Conservation (phyloP, 2,113 vertebrate genomes). For the Mellivora capensis region DNA sequence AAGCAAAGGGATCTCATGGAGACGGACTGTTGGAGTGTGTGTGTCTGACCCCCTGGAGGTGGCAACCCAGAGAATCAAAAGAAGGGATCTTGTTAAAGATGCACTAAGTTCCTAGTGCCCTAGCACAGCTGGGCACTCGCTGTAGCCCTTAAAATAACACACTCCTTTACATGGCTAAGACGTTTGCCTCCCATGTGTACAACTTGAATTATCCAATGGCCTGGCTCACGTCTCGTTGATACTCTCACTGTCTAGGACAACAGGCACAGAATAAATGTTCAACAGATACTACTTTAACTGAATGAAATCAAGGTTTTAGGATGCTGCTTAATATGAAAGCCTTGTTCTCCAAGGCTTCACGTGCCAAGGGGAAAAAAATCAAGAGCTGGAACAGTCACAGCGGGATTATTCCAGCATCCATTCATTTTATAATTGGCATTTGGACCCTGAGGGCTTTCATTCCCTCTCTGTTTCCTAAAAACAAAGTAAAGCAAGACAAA, state of each 20-base stretch:
- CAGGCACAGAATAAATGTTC: not conserved
- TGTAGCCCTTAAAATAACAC: not conserved
- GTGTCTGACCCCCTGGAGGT: not conserved
- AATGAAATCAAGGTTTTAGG: not conserved
- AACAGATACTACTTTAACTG: not conserved
- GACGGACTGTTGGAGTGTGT: not conserved
- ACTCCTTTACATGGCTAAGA: not conserved
- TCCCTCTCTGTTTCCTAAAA: not conserved
- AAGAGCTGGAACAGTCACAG: not conserved
- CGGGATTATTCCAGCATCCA: not conserved
- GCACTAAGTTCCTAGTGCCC: not conserved
- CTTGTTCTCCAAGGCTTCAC: not conserved
- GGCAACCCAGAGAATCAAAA: not conserved
- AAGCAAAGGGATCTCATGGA: not conserved
- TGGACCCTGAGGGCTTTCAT: not conserved
- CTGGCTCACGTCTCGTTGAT: not conserved
- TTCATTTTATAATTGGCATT: conserved; percentile 29
- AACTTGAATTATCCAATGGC: not conserved
- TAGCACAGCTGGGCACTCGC: not conserved
- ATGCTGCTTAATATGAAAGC: not conserved
- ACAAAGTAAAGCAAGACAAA: not conserved
- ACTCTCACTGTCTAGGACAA: not conserved
- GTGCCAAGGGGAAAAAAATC: not conserved
- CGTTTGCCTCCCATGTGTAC: not conserved
- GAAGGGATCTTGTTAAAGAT: not conserved